These are phyloP conservation scores for Lycia hirtaria DNA, from an alignment of 2,888 invertebrate genomes.

Conservation along the genomic window DNA sequence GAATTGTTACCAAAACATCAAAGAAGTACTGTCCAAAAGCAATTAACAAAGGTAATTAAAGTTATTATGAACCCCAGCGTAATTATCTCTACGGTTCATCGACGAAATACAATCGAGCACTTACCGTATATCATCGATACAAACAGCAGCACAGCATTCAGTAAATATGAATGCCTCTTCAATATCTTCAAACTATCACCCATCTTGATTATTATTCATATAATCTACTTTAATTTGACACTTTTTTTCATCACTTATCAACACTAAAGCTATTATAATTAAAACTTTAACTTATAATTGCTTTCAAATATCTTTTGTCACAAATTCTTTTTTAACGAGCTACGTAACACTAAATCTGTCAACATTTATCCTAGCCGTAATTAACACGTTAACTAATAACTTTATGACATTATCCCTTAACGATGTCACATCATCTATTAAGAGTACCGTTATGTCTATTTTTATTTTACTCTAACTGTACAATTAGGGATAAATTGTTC, in stretches of 20 bases:
- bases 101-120: conserved; percentile 52
- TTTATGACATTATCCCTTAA: conserved; percentile 68
- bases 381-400: conserved; percentile 80
- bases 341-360: conserved; percentile 72
- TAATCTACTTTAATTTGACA: conserved; percentile 66
- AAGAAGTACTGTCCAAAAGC: conserved; percentile 15
- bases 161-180: conserved; percentile 71
- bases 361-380: conserved; percentile 69
- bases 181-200: conserved; percentile 68
- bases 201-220: conserved; percentile 64
- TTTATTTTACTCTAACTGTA: conserved; percentile 61
- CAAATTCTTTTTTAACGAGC: conserved; percentile 62
- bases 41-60: conserved; percentile 21
- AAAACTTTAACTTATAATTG: conserved; percentile 46
- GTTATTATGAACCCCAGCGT: conserved; percentile 34
- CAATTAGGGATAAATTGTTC: conserved; percentile 64
- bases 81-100: conserved; percentile 49
- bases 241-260: conserved; percentile 71
- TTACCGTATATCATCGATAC: conserved; percentile 79
- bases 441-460: conserved; percentile 67
- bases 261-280: conserved; percentile 52
- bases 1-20: background rate
- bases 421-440: conserved; percentile 70
- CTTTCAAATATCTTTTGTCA: conserved; percentile 59
- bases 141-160: conserved; percentile 75